Conservation (phyloP, 1,140 invertebrate genomes). For the Polypedilum pembai region DNA sequence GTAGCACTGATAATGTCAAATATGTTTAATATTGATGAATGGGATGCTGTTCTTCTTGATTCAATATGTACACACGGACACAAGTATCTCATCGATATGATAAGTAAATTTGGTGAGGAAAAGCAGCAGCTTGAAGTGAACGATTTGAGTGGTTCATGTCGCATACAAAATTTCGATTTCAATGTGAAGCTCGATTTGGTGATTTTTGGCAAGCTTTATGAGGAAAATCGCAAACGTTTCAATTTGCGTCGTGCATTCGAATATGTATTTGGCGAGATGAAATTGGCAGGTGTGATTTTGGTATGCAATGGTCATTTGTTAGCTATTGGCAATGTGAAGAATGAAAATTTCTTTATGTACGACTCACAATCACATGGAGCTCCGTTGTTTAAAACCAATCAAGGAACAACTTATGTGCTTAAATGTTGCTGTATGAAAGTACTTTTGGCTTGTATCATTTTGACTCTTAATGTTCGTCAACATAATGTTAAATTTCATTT, state of each 20-base stretch:
- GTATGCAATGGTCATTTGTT: slow-evolving; percentile 47
- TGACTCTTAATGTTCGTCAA: slow-evolving; percentile 47
- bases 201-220: slow-evolving; percentile 52
- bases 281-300: slow-evolving; percentile 47
- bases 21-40: slow-evolving; percentile 50
- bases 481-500: slow-evolving; percentile 40
- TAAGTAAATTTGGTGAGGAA: slow-evolving; percentile 44
- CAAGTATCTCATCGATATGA: slow-evolving; percentile 47
- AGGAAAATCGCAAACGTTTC: slow-evolving; percentile 48
- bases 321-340: slow-evolving; percentile 49
- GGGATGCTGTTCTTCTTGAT: slow-evolving; percentile 52
- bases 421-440: slow-evolving; percentile 52
- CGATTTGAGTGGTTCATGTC: slow-evolving; percentile 44
- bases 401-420: slow-evolving; percentile 50
- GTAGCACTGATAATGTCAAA: slow-evolving; percentile 49
- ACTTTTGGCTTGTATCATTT: slow-evolving; percentile 50
- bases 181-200: slow-evolving; percentile 48
- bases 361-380: slow-evolving; percentile 52
- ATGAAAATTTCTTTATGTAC: slow-evolving; percentile 53
- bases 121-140: slow-evolving; percentile 50
- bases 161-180: slow-evolving; percentile 50
- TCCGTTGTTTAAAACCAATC: slow-evolving; percentile 50
- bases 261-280: slow-evolving; percentile 50
- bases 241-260: slow-evolving; percentile 52
- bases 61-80: slow-evolving; percentile 50